A percentile compares a stretch with the other conserved stretches of the same genome.
Evolutionary conservation across 92 coral and sea anemone genomes (phyloP).

Genomic region (Palythoa grandiflora): DNA sequence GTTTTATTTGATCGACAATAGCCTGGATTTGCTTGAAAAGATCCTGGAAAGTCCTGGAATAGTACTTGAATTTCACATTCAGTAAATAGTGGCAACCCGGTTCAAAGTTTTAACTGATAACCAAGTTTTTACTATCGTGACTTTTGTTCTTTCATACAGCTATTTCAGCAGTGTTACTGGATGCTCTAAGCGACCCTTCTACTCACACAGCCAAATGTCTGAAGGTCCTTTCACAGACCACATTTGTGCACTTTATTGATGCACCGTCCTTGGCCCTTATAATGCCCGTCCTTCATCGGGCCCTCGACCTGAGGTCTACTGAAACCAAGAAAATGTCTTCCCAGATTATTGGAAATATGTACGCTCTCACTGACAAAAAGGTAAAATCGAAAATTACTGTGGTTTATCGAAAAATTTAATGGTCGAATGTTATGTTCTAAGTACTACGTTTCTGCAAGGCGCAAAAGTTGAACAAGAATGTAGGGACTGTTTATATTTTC

Average conservation of each 20-base stretch:
- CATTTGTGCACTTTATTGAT: conserved; percentile 98
- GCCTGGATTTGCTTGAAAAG: too few species aligned
- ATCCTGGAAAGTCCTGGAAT: too few species aligned
- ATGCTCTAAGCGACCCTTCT: conserved; percentile 97
- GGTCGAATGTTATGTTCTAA: too few species aligned
- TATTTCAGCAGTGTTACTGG: conserved; percentile 90
- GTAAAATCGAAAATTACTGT: conserved; percentile 40
- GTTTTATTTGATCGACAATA: too few species aligned
- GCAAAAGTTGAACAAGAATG: too few species aligned
- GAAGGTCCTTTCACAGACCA: conserved; percentile 88
- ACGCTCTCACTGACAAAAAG: conserved; percentile 96
- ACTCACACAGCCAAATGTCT: conserved; percentile 90
- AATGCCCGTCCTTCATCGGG: conserved; percentile 98
- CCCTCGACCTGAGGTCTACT: conserved; percentile 90
- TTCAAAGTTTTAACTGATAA: too few species aligned
- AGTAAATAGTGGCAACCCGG: too few species aligned
- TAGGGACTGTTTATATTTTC: too few species aligned
- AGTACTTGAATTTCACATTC: too few species aligned
- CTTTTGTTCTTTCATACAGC: conserved; percentile 62
- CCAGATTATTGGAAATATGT: conserved; percentile 98
- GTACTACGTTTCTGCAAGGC: too few species aligned
- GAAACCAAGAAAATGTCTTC: conserved; percentile 99
- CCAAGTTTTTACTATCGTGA: background rate
- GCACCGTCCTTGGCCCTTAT: conserved; percentile 97
- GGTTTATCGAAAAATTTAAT: too few species aligned